Evolutionary conservation across 2,888 invertebrate genomes (phyloP).

Genomic region (Rotaria sp.): DNA sequence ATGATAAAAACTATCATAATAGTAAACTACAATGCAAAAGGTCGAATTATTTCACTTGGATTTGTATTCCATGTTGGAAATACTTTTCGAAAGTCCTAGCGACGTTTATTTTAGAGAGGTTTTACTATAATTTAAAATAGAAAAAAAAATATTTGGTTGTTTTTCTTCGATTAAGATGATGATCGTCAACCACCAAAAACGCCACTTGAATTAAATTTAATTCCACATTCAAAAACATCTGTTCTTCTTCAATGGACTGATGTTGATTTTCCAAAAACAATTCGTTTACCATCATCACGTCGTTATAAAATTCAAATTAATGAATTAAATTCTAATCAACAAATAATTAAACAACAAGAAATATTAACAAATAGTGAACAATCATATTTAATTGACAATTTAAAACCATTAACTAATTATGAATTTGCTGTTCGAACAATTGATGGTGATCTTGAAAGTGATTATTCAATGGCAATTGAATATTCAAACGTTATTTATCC

Average conservation of each 20-base stretch:
- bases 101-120: too few relatives aligned
- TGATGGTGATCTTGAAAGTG: constrained; percentile 16
- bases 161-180: constrained; percentile 18
- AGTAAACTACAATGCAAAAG: too few relatives aligned
- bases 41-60: too few relatives aligned
- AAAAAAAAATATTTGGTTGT: too few relatives aligned
- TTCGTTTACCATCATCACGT: constrained; percentile 11
- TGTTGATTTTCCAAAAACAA: not conserved
- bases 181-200: constrained; percentile 27
- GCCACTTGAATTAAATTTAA: not conserved
- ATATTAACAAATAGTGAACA: not conserved
- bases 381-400: constrained; percentile 16
- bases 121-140: too few relatives aligned
- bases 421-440: constrained; percentile 19
- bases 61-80: too few relatives aligned
- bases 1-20: too few relatives aligned
- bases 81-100: too few relatives aligned
- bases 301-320: constrained; percentile 1
- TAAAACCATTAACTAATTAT: constrained; percentile 15
- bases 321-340: not conserved
- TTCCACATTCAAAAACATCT: not conserved
- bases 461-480: constrained; percentile 6
- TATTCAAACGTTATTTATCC: constrained; percentile 4
- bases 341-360: not conserved
- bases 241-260: constrained; percentile 18